phyloP scores from a whole-genome alignment of 2,888 invertebrate genomes.

The Orgyia antiqua region DNA sequence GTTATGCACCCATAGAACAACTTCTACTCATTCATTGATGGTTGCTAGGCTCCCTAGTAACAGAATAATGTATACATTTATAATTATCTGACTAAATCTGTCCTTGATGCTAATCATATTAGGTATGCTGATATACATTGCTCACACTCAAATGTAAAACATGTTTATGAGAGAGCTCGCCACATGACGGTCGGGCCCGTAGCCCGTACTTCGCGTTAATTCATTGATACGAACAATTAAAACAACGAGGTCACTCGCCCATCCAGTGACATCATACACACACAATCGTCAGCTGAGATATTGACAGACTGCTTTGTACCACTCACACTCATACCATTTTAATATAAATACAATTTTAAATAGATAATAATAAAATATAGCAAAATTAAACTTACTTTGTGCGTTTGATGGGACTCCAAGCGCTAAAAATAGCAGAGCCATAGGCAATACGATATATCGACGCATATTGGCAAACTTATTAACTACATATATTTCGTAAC shows the following conservation, averaged over 20 bases:
- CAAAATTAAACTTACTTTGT: constrained; percentile 47
- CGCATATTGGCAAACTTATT: constrained; percentile 20
- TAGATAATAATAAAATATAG: neutral
- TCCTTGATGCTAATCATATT: no score
- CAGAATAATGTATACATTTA: no score
- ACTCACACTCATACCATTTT: neutral
- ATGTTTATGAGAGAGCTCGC: no score
- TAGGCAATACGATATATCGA: constrained; percentile 21
- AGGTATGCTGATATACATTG: no score
- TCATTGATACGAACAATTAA: constrained; percentile 2
- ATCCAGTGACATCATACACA: constrained; percentile 40
- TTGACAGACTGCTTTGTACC: constrained; percentile 10
- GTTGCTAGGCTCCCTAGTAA: no score
- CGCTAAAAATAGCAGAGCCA: constrained; percentile 57
- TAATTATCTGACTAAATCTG: no score
- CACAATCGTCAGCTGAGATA: constrained; percentile 16
- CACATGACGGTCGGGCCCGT: no score
- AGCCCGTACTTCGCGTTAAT: neutral
- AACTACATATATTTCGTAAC: constrained; percentile 8
- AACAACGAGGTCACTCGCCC: constrained; percentile 6
- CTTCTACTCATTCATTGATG: no score
- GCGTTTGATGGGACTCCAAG: constrained; percentile 44
- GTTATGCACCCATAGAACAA: no score
- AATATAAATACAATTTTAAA: neutral
- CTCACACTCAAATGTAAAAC: no score